These are phyloP conservation scores for Amphiprion ocellaris DNA, from an alignment of 2,113 vertebrate genomes.

Conservation along the genomic window DNA sequence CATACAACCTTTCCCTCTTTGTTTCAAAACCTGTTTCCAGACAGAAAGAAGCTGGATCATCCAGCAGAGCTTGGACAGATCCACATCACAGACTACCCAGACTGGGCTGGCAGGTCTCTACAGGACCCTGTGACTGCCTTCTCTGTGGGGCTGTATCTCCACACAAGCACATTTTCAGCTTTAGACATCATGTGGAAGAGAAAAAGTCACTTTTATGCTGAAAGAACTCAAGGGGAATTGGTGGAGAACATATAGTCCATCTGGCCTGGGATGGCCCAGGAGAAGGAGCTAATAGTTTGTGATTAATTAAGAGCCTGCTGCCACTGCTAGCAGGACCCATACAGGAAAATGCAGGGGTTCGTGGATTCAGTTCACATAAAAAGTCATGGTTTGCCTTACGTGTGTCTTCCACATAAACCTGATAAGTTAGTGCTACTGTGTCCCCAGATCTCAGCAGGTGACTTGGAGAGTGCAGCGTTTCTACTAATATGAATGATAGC, in stretches of 20 bases:
- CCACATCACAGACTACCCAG: too few relatives aligned
- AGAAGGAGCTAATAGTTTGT: not conserved
- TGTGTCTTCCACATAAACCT: not conserved
- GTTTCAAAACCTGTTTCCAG: too few relatives aligned
- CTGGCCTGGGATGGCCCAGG: not conserved
- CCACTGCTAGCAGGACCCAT: not conserved
- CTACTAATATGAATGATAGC: not conserved
- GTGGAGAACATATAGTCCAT: not conserved
- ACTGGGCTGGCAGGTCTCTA: too few relatives aligned
- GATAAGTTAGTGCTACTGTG: not conserved
- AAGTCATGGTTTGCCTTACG: not conserved
- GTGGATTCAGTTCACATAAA: not conserved
- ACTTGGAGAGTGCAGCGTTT: not conserved
- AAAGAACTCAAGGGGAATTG: not conserved
- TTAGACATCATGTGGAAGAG: not conserved
- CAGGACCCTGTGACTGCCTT: not conserved
- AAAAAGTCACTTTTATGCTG: not conserved
- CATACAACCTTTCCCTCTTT: too few relatives aligned
- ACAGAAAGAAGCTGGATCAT: not conserved
- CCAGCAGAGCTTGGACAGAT: not conserved
- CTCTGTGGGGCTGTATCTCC: not conserved
- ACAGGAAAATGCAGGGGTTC: not conserved
- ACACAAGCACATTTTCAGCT: not conserved
- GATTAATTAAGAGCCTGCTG: not conserved
- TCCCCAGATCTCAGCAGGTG: conserved; percentile 4